phyloP scores from a whole-genome alignment of 2,113 vertebrate species.

The Corythoichthys haematopterus region DNA sequence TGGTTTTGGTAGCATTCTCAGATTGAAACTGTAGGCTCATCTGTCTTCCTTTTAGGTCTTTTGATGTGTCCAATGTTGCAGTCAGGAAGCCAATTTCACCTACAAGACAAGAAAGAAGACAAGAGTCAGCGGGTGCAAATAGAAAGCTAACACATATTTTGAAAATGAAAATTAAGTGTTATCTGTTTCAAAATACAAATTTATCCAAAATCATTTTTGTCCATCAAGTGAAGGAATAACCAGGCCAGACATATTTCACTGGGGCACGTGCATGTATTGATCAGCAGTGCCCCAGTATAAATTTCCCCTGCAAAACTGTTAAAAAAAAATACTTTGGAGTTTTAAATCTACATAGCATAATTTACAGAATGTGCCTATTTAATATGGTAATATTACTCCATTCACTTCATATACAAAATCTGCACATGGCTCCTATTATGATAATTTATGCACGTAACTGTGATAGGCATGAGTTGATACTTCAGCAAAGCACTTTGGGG shows the following conservation, averaged over 20 bases:
- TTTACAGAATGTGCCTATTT: too few species aligned
- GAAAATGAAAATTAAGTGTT: neutral
- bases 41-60: conserved; percentile 48
- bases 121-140: conserved; percentile 38
- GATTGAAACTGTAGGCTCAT: conserved; percentile 59
- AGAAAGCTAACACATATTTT: neutral
- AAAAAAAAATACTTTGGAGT: too few species aligned
- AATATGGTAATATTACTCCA: too few species aligned
- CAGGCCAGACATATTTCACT: neutral
- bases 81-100: conserved; percentile 58
- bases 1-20: conserved; percentile 61
- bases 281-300: too few species aligned
- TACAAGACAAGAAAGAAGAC: conserved; percentile 57
- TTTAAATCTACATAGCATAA: too few species aligned
- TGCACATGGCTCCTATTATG: too few species aligned
- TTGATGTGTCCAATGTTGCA: conserved; percentile 54
- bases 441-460: too few species aligned
- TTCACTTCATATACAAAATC: too few species aligned
- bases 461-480: too few species aligned
- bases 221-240: conserved; percentile 14
- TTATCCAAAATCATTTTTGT: conserved; percentile 7
- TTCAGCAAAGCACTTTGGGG: too few species aligned
- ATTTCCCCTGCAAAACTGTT: neutral
- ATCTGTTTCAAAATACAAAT: conserved; percentile 10
- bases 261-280: too few species aligned